Evolutionary conservation across 2,888 invertebrate species (phyloP), one percentile per base, ranked within the genome.

Genomic region (Petrolisthes cinctipes): DNA sequence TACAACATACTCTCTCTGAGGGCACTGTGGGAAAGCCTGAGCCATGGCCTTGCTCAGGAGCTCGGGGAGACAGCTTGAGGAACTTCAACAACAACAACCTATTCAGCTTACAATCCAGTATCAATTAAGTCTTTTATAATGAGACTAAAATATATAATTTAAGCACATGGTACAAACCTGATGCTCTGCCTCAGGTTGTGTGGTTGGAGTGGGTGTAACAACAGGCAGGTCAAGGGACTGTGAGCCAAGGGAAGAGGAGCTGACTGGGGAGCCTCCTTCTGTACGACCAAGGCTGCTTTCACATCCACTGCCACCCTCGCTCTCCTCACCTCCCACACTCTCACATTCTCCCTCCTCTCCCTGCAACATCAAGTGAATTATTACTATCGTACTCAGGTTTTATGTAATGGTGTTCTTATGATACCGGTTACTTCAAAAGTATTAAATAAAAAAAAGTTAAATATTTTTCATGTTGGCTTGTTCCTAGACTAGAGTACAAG

Each of bases 311-410:
- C 84, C 85, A 23, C 56, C 85, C 78, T 86, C 87, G 57, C 85
- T 87, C 66, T 90, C 89, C 37, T 85, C 88, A 61, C 89, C 91
- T 94, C 94, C 20, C 94, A 94, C 92, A 95, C 95, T 86, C 94
- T 94, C 85, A 94, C 93, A 66, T 95, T 92, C 7, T 95, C 94
- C 91, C 94, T 94, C 91, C 94, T 94, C 92, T 95, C 94, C 90
- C 90, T 90, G 68, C 4, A 80, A 37, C 37, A 37, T 37, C 2
- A 37, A 37, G 37, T 37, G 37, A 37, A 37, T 37, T 37, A 37
- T 37, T 37, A 37, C 37, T 37, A 37, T 37, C 0, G 37, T 37
- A 37, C 37, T 37, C 37, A 37, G 0, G 37, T 37, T 37, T 37
- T 37, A 37, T 37, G 37, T 37, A 37, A 37, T 37, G 37, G 37